Evolutionary conservation across 2,113 vertebrate genomes (phyloP), one percentile per base, ranked within the genome.

Genomic region (Dipodomys ordii): DNA sequence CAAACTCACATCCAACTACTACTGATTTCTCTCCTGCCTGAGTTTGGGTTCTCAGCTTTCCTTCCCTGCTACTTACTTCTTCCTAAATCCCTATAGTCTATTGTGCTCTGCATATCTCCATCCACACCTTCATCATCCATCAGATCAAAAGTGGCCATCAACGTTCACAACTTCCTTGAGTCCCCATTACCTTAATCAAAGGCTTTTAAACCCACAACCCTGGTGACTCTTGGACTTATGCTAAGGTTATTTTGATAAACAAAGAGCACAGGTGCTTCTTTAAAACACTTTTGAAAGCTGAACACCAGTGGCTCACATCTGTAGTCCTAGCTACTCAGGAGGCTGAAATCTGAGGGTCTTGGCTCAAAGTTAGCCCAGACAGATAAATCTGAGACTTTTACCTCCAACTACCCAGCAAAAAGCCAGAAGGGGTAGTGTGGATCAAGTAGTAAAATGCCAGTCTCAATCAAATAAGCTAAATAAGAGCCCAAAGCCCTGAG

Each of bases 161-260:
- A 57, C 79, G 28, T 72, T 71, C 7, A 72, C 13, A 78, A 3
- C 28, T 78, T 78, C 15, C 53, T 27, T 49, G 1, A 71, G 25
- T 65, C 16, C 30, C 49, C 39, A 32, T 62, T 35, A 62, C 35
- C 27, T 73, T 77, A 65, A 32, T 2, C 30, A 73, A 53, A 62
- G 35, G 25, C n/a, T 90, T 92, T 78, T 49, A 74, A 65, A 62
- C 28, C 4, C 23, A 76, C 46, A 57, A 27, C n/a, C 69, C 57
- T 86, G 69, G 16, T 39, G 71, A 49, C 49, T n/a, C 25, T 39
- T 71, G 62, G 49, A 35, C 39, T 76, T 85, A n/a, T 53, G 30
- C 69, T 93, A 62, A 92, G 49, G 83, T 85, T 71, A 77, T 80
- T 81, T 88, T 64, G 28, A 44, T 53, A n/a, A 53, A 85, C 68